These are phyloP conservation scores for Avahi laniger DNA, from an alignment of 2,797 vertebrate genomes.

Conservation along the genomic window DNA sequence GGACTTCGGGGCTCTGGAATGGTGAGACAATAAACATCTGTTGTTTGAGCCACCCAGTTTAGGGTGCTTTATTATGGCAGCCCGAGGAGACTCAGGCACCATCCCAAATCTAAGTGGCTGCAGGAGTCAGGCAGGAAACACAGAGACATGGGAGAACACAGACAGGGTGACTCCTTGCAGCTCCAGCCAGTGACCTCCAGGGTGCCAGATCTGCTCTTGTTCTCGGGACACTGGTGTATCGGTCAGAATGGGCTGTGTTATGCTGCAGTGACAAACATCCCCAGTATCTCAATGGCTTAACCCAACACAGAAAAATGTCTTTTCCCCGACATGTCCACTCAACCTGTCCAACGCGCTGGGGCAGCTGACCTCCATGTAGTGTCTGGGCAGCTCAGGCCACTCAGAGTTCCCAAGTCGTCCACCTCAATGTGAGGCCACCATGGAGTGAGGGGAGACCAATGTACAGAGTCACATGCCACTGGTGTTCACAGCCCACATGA, in stretches of 20 bases:
- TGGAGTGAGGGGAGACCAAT: not conserved
- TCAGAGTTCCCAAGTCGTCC: not conserved
- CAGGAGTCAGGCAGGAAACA: not conserved
- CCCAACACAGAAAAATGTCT: not conserved
- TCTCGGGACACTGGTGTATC: not conserved
- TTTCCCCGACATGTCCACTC: not conserved
- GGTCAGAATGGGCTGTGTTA: not conserved
- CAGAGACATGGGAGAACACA: accelerated
- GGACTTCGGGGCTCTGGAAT: not conserved
- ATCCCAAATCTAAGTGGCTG: not conserved
- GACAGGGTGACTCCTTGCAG: not conserved
- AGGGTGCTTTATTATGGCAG: not conserved
- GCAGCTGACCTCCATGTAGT: not conserved
- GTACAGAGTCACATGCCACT: not conserved
- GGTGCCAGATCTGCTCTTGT: not conserved
- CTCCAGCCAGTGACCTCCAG: not conserved
- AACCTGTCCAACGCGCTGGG: not conserved
- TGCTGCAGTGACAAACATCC: not conserved
- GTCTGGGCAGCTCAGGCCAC: not conserved
- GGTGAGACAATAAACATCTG: not conserved
- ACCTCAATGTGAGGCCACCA: not conserved
- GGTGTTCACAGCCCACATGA: not conserved
- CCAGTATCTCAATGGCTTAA: not conserved
- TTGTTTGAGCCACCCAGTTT: not conserved
- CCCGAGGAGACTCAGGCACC: not conserved